Evolutionary conservation across 2,888 invertebrate genomes (phyloP).

Genomic region (Mongoloraphidia duomilia): DNA sequence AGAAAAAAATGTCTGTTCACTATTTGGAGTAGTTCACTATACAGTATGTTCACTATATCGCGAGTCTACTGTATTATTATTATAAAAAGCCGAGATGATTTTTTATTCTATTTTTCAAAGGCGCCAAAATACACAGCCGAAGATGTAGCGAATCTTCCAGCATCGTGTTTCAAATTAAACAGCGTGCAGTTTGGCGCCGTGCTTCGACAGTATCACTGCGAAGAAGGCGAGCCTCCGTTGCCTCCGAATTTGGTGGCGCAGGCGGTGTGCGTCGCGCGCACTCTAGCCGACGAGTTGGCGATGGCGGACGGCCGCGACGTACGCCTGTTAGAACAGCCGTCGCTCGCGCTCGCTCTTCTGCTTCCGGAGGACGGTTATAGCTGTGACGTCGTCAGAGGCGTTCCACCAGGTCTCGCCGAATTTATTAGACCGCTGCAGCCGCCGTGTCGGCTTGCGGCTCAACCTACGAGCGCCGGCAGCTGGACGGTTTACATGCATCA

Average conservation of each 20-base stretch:
- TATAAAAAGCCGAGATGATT: not conserved
- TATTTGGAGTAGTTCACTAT: too few relatives aligned
- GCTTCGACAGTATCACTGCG: slow-evolving; percentile 55
- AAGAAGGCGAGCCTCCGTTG: slow-evolving; percentile 33
- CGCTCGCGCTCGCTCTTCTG: slow-evolving; percentile 77
- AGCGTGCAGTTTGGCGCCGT: slow-evolving; percentile 84
- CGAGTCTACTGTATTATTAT: too few relatives aligned
- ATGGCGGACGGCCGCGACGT: slow-evolving; percentile 80
- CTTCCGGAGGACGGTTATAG: slow-evolving; percentile 97
- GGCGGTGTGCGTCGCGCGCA: slow-evolving; percentile 65
- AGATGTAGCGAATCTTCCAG: slow-evolving; percentile 76
- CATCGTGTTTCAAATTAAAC: slow-evolving; percentile 93
- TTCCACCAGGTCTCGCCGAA: slow-evolving; percentile 84
- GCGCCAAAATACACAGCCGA: slow-evolving; percentile 73
- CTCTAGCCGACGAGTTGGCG: slow-evolving; percentile 82
- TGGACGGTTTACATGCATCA: slow-evolving; percentile 92
- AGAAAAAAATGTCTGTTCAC: too few relatives aligned
- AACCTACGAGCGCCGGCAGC: slow-evolving; percentile 78
- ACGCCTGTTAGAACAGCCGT: slow-evolving; percentile 81
- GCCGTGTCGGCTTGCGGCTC: slow-evolving; percentile 77
- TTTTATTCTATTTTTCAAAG: slow-evolving; percentile 23
- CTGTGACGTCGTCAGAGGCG: slow-evolving; percentile 87
- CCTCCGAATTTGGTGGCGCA: slow-evolving; percentile 48
- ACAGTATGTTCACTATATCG: too few relatives aligned
- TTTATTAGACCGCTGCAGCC: slow-evolving; percentile 72